phyloP scores from a whole-genome alignment of 2,797 vertebrate genomes.

The Labeo calbasu region DNA sequence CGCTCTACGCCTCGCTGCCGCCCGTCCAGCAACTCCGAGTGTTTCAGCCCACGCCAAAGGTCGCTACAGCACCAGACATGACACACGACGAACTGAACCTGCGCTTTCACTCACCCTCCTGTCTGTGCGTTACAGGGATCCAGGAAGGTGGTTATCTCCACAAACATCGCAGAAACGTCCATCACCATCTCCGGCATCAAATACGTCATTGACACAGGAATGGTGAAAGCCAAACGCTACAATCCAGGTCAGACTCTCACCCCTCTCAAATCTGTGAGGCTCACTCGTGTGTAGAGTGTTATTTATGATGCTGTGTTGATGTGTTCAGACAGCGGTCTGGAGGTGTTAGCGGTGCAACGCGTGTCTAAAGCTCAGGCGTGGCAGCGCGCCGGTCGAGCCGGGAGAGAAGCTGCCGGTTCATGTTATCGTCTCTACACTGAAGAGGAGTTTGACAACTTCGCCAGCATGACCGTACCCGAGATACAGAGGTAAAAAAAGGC shows the following conservation, averaged over 20 bases:
- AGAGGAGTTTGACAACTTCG: slow-evolving; percentile 89
- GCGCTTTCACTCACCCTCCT: background rate
- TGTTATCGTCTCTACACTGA: slow-evolving; percentile 97
- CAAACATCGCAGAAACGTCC: slow-evolving; percentile 97
- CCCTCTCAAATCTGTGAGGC: background rate
- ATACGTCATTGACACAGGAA: slow-evolving; percentile 93
- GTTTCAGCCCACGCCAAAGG: slow-evolving; percentile 90
- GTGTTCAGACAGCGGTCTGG: slow-evolving; percentile 87
- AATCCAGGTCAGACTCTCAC: slow-evolving; percentile 84
- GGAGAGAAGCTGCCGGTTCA: slow-evolving; percentile 87
- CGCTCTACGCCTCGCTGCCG: slow-evolving; percentile 93
- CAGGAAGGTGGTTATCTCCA: slow-evolving; percentile 96
- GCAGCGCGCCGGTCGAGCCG: slow-evolving; percentile 92
- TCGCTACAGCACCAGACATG: slow-evolving; percentile 57
- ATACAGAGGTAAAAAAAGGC: slow-evolving; percentile 84
- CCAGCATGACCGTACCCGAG: slow-evolving; percentile 91
- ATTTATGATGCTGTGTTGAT: background rate
- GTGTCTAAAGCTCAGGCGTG: slow-evolving; percentile 97
- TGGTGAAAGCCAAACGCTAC: slow-evolving; percentile 98
- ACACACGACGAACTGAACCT: background rate
- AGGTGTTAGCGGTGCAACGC: slow-evolving; percentile 92
- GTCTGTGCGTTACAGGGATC: slow-evolving; percentile 78
- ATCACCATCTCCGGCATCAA: slow-evolving; percentile 96
- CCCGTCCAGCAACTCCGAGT: slow-evolving; percentile 90
- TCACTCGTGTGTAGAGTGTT: background rate